phyloP scores from a whole-genome alignment of 2,113 vertebrate genomes.

The Cyprinus carpio region DNA sequence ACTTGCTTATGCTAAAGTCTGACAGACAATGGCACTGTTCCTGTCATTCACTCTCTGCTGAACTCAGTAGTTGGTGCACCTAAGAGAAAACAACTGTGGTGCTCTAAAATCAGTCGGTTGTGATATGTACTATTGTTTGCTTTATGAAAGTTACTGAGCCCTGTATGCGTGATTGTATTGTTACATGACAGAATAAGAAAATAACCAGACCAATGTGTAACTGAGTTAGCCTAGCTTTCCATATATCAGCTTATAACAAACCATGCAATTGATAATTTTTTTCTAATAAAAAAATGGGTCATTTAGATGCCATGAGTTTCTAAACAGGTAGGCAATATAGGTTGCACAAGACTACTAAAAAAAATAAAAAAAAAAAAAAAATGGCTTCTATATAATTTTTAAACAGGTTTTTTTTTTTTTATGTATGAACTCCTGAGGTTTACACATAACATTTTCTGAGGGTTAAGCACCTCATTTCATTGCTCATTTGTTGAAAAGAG shows the following conservation, averaged over 20 bases:
- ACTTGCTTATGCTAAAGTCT: slow-evolving; percentile 51
- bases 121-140: neutral
- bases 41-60: slow-evolving; percentile 45
- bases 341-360: neutral
- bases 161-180: neutral
- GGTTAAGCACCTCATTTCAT: neutral
- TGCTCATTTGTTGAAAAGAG: neutral
- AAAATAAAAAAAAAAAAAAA: no score
- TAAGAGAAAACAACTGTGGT: slow-evolving; percentile 18
- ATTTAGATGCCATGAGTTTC: neutral
- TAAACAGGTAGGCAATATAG: neutral
- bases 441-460: neutral
- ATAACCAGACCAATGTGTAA: neutral
- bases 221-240: neutral
- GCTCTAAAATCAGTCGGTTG: slow-evolving; percentile 14
- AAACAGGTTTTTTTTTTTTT: no score
- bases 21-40: slow-evolving; percentile 48
- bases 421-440: neutral
- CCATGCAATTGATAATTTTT: neutral
- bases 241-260: neutral
- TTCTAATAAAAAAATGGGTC: neutral
- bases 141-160: neutral
- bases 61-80: neutral
- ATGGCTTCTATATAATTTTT: neutral
- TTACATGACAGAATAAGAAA: neutral